A percentile compares a stretch with the other conserved stretches of the same genome.
phyloP scores from a whole-genome alignment of 2,888 invertebrate genomes.

The Caenorhabditis sp. region DNA sequence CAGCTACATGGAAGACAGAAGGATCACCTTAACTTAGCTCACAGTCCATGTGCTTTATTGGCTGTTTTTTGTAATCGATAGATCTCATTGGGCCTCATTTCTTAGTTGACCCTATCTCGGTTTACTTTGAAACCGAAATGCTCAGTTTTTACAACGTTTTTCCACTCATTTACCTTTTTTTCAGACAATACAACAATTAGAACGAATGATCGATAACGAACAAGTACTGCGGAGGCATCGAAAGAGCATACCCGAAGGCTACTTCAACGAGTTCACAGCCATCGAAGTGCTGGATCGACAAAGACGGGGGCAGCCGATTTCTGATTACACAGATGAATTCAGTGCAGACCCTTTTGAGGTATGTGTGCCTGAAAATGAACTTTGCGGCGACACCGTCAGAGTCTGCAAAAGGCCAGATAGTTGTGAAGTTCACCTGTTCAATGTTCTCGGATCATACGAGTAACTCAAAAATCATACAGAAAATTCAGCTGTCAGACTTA shows the following conservation, averaged over 20 bases:
- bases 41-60: too few relatives aligned
- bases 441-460: background rate
- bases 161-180: background rate
- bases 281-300: conserved; percentile 51
- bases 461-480: conserved; percentile 36
- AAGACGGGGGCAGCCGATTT: conserved; percentile 69
- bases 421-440: conserved; percentile 13
- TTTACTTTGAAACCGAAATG: too few relatives aligned
- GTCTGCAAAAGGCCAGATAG: background rate
- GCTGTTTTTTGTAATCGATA: too few relatives aligned
- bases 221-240: conserved; percentile 52
- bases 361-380: conserved; percentile 4
- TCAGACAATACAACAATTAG: conserved; percentile 55
- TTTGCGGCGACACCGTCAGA: conserved; percentile 15
- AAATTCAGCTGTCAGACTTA: conserved; percentile 22
- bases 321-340: conserved; percentile 72
- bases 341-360: conserved; percentile 74
- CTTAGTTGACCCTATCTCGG: too few relatives aligned
- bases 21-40: too few relatives aligned
- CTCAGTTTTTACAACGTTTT: too few relatives aligned
- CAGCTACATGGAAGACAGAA: too few relatives aligned
- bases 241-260: conserved; percentile 62
- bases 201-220: conserved; percentile 53
- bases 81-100: too few relatives aligned
- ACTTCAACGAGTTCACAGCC: conserved; percentile 61